These are phyloP conservation scores for Dicrostonyx torquatus DNA, from an alignment of 2,797 vertebrate genomes.

Conservation along the genomic window DNA sequence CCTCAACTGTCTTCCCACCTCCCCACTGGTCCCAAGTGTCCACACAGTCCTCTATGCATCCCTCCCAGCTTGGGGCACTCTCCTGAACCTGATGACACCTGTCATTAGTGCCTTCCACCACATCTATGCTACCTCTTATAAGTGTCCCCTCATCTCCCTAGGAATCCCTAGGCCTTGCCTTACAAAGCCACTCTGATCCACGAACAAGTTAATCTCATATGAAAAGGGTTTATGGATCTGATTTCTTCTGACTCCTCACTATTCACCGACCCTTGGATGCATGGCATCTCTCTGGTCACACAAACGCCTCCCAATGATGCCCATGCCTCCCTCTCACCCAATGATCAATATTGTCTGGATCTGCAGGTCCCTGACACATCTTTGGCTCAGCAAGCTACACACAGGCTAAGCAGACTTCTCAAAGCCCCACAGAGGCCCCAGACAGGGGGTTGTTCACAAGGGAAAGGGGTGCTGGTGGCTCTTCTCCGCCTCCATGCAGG, in stretches of 20 bases:
- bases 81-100: neutral
- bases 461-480: neutral
- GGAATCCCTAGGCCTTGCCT: neutral
- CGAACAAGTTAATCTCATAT: neutral
- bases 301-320: accelerated
- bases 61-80: neutral
- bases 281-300: accelerated
- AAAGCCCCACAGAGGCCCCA: neutral
- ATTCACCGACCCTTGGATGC: neutral
- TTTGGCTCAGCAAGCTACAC: neutral
- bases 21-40: neutral
- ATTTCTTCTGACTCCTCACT: neutral
- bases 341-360: neutral
- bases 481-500: neutral
- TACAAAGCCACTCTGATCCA: neutral
- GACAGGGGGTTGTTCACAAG: neutral
- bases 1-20: neutral
- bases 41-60: neutral
- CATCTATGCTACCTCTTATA: neutral
- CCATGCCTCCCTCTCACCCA: accelerated
- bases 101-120: neutral
- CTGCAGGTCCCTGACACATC: neutral
- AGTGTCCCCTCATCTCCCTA: neutral
- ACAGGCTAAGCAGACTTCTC: neutral
- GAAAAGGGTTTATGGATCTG: neutral